Evolutionary conservation across 2,113 vertebrate species (phyloP), one percentile per base, ranked within the genome.

Genomic region (Eptesicus fuscus): DNA sequence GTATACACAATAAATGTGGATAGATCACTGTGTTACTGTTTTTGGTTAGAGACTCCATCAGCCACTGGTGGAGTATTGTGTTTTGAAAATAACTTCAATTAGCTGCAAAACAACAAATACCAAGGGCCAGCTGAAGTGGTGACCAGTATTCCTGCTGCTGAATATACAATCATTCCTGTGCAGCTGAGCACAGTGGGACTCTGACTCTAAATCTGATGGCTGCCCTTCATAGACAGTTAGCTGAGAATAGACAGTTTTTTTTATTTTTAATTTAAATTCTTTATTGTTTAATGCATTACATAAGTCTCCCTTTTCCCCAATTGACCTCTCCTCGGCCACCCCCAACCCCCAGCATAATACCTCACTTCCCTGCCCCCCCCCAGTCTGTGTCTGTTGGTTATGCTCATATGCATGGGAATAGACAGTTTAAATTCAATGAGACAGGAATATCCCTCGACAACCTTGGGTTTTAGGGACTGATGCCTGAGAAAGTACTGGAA

Each of bases 371-470:
- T 4, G 18, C 51, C 6, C 51, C 17, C 51, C 17, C 51, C 18
- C 4, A 18, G 13, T 22, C 53, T 56, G 53, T 56, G 53, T 56
- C 22, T 8, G 23, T 56, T 56, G 53, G 8, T 56, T 56, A 56
- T 56, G 53, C 53, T 56, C 20, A 56, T 56, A 56, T 56, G 23
- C 56, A 59, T 89, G 51, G 28, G 32, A 80, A 16, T 59, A 80
- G 25, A 51, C 71, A 84, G 59, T 80, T 94, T 92, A 96, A 95
- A 79, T 94, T 37, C 49, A 94, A 23, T 80, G 67, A 95, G 59
- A 35, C 95, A 79, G 32, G 16, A 87, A 69, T 86, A 92, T 49
- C 47, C 14, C 40, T 40, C 0, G 0, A 77, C 20, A 78, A 40
- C 44, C n/a, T 77, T 92, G 69, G 11, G 14, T 86, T 92, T 89